phyloP scores from a whole-genome alignment of 2,113 vertebrate genomes.

The Etia nguti region DNA sequence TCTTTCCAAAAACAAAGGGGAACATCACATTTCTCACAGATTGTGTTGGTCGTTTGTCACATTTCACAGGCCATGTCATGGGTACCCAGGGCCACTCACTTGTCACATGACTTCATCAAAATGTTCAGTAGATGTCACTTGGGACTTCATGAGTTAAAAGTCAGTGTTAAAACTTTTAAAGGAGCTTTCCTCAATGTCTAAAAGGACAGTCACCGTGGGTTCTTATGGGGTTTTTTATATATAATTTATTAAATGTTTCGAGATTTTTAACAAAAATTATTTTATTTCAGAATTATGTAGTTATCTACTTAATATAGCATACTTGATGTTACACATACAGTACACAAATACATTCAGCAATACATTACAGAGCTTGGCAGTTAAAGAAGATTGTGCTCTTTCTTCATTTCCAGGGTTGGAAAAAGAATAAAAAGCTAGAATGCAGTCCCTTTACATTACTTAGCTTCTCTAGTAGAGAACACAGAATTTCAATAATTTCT shows the following conservation, averaged over 20 bases:
- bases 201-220: not conserved
- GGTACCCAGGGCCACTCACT: not conserved
- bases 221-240: rapidly evolving
- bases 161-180: not conserved
- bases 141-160: not conserved
- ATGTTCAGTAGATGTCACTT: not conserved
- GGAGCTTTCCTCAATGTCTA: not conserved
- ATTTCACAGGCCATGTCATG: not conserved
- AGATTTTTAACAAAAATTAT: not conserved
- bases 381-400: not conserved
- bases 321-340: not conserved
- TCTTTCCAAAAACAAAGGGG: not conserved
- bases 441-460: not conserved
- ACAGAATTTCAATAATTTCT: not conserved
- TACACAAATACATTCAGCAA: not conserved
- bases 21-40: not conserved
- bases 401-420: not conserved
- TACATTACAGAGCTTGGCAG: not conserved
- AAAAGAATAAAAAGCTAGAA: not conserved
- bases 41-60: not conserved
- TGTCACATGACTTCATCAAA: not conserved
- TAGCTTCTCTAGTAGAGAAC: not conserved
- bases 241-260: not conserved
- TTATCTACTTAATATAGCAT: not conserved
- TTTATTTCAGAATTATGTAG: not conserved